These are phyloP conservation scores for Clarias magur DNA, from an alignment of 2,113 vertebrate species.

Conservation along the genomic window DNA sequence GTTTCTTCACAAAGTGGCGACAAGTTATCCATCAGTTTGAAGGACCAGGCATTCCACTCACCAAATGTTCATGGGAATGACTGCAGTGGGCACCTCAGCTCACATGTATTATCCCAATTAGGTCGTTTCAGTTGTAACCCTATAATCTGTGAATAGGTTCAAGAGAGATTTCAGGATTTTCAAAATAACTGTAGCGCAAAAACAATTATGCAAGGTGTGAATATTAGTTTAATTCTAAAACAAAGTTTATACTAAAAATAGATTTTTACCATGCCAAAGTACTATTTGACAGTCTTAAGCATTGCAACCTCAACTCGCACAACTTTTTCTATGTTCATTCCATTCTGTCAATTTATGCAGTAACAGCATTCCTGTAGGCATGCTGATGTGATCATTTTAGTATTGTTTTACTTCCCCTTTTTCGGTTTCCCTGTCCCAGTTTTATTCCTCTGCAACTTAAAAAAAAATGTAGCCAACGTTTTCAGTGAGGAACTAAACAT, in stretches of 20 bases:
- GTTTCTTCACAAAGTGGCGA: too few species aligned
- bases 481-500: not conserved
- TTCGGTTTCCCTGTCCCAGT: not conserved
- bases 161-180: not conserved
- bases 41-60: too few species aligned
- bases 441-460: not conserved
- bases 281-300: not conserved
- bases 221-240: not conserved
- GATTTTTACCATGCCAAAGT: not conserved
- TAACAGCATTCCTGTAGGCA: too few species aligned
- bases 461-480: not conserved
- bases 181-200: not conserved
- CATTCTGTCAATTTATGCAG: not conserved
- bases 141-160: not conserved
- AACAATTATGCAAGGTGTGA: not conserved
- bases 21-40: too few species aligned
- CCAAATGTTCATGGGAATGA: too few species aligned
- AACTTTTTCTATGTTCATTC: not conserved
- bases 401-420: constrained; percentile 25
- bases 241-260: not conserved
- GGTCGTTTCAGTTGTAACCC: not conserved
- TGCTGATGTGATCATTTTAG: constrained; percentile 1
- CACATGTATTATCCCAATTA: not conserved
- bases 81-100: too few species aligned
- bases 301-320: not conserved